phyloP scores from a whole-genome alignment of 37 sponge, comb jelly and placozoan genomes.

The Haliclona indistincta region DNA sequence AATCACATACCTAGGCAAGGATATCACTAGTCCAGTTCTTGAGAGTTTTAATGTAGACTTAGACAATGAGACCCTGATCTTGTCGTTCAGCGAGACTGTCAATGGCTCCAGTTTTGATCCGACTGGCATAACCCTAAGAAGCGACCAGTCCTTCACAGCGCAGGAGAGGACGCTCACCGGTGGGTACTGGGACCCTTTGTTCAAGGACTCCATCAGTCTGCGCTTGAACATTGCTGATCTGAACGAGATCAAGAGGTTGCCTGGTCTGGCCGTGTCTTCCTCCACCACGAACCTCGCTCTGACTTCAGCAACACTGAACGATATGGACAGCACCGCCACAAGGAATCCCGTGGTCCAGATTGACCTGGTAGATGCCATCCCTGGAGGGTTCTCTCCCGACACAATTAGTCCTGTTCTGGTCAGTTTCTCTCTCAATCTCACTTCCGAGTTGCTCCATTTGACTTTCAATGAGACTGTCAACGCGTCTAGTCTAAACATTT shows the following conservation, averaged over 20 bases:
- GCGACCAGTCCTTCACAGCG: neutral
- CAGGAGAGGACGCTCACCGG: slow-evolving; percentile 49
- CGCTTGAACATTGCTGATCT: slow-evolving; percentile 60
- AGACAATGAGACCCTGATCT: slow-evolving; percentile 49
- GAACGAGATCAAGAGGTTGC: slow-evolving; percentile 73
- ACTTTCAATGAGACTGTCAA: slow-evolving; percentile 91
- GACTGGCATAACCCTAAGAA: slow-evolving; percentile 44
- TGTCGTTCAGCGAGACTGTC: slow-evolving; percentile 76
- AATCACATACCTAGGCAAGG: slow-evolving; percentile 35
- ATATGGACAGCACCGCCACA: slow-evolving; percentile 52
- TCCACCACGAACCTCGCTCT: slow-evolving; percentile 50
- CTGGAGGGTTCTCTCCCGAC: slow-evolving; percentile 52
- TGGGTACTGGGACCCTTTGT: slow-evolving; percentile 49
- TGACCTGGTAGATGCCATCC: slow-evolving; percentile 14
- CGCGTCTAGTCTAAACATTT: slow-evolving; percentile 62
- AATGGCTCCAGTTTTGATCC: slow-evolving; percentile 75
- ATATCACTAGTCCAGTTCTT: slow-evolving; percentile 52
- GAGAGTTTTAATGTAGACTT: slow-evolving; percentile 56
- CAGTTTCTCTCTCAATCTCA: slow-evolving; percentile 76
- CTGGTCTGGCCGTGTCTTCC: slow-evolving; percentile 64
- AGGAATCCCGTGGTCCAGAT: slow-evolving; percentile 48
- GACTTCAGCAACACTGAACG: slow-evolving; percentile 33
- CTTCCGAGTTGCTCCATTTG: slow-evolving; percentile 55
- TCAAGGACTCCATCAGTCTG: slow-evolving; percentile 27
- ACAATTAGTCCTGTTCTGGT: slow-evolving; percentile 58